Conservation (phyloP, 2,888 invertebrate genomes). For the Mythimna albipuncta region DNA sequence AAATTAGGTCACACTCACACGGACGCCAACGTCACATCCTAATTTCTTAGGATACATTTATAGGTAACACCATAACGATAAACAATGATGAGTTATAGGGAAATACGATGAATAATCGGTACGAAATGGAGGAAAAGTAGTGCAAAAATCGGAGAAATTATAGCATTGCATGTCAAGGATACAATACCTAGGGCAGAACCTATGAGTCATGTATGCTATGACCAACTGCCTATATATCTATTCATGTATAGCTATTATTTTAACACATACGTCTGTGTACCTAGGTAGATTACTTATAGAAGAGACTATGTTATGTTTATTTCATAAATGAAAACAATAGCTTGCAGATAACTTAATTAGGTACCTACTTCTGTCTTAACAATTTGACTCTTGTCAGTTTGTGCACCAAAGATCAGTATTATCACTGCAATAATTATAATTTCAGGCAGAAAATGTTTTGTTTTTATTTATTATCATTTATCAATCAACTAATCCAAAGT, state of each 20-base stretch:
- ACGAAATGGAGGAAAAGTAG: constrained; percentile 14
- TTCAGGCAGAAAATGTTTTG: constrained; percentile 17
- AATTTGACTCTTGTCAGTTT: constrained; percentile 19
- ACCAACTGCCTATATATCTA: background rate
- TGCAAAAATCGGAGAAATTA: constrained; percentile 44
- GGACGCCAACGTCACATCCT: constrained; percentile 56
- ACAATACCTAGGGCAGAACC: constrained; percentile 47
- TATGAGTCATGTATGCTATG: constrained; percentile 45
- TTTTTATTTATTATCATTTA: constrained; percentile 15
- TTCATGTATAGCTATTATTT: constrained; percentile 35
- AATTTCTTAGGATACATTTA: constrained; percentile 57
- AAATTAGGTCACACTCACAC: constrained; percentile 68
- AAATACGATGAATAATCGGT: constrained; percentile 8
- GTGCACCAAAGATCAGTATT: constrained; percentile 6
- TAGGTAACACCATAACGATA: constrained; percentile 31
- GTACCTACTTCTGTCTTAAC: background rate
- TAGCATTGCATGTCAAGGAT: constrained; percentile 43
- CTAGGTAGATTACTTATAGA: background rate
- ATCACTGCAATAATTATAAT: constrained; percentile 12
- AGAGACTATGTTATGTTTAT: constrained; percentile 1
- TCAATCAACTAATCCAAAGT: constrained; percentile 10
- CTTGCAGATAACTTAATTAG: constrained; percentile 17
- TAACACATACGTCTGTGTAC: constrained; percentile 8
- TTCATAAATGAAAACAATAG: constrained; percentile 28
- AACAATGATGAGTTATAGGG: constrained; percentile 15